A percentile compares a stretch with the other conserved stretches of the same genome.
phyloP scores from a whole-genome alignment of 1,140 invertebrate genomes.

The Teleogryllus occipitalis region DNA sequence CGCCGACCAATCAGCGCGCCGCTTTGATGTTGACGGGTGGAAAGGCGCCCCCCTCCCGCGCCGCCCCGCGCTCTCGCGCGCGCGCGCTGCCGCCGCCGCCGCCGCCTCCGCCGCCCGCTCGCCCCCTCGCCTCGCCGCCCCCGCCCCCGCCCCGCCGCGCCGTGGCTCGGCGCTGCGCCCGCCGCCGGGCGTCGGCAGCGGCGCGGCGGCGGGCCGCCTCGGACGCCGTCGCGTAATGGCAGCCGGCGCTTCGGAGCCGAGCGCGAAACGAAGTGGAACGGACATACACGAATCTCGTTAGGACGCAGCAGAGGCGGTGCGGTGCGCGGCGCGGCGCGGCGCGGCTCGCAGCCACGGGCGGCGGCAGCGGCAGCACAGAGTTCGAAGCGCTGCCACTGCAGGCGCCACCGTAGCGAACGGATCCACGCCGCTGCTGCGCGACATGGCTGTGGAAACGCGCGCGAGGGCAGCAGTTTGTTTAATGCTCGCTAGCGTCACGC shows the following conservation, averaged over 20 bases:
- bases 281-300: constrained; percentile 9
- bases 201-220: constrained; percentile 8
- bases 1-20: constrained; percentile 20
- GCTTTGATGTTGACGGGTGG: constrained; percentile 18
- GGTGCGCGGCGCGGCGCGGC: not conserved
- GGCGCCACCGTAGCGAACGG: not conserved
- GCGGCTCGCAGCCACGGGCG: not conserved
- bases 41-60: constrained; percentile 1
- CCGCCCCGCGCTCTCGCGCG: constrained; percentile 7
- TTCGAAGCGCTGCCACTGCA: not conserved
- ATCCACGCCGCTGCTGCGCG: no score
- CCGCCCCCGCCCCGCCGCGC: not conserved
- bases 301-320: not conserved
- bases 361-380: not conserved
- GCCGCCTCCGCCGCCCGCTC: not conserved
- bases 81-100: constrained; percentile 3
- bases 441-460: no score
- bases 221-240: constrained; percentile 13
- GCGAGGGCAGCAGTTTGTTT: no score
- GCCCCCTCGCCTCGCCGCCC: not conserved
- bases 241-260: constrained; percentile 10
- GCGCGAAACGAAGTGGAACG: constrained; percentile 7
- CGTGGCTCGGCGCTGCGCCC: not conserved
- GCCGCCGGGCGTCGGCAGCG: not conserved
- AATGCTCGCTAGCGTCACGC: no score